Evolutionary conservation across 2,888 invertebrate genomes (phyloP), one percentile per base, ranked within the genome.

Genomic region (Anthoptus insignis): DNA sequence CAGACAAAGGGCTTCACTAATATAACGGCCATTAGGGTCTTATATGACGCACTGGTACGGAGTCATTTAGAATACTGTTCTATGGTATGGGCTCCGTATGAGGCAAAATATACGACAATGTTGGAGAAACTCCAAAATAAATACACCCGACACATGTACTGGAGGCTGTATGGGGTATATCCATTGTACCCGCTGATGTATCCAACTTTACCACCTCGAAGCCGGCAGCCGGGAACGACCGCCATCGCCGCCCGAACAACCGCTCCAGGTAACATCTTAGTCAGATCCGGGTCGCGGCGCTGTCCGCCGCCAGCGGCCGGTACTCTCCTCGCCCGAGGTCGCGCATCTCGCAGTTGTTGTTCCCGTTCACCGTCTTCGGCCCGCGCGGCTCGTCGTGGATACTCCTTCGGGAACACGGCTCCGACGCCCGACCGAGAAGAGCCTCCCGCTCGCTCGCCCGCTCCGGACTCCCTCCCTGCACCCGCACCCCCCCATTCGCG

Each of bases 341-440:
- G 56, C 96, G 94, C 94, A 97, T 95, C 86, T 97, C 97, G 87
- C 96, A 97, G 81, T 96, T 97, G 86, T 96, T 97, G 88, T 96
- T 96, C 58, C 96, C 96, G 86, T 96, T 96, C 67, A 93, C 87
- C 13, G 95, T 95, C 83, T 95, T 96, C 69, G 95, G 95, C 34
- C 95, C 96, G 29, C 88, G 79, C 0, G 84, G 78, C 59, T 91
- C 92, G 32, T 81, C 95, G 88, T 78, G 95, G 88, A 76, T 80
- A 71, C 85, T 84, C 42, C 87, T 85, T 42, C 87, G 81, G 60
- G 86, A 80, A 74, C 92, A 93, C 57, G 93, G 89, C 60, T 94
- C 95, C 57, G 93, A 83, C 19, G 90, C 81, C 56, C 89, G 83
- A 11, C 93, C 94, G 58, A 95, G 87, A 61, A 95, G 86, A 32